A percentile compares a stretch with the other conserved stretches of the same genome.
Evolutionary conservation across 2,797 vertebrate genomes (phyloP).

Genomic region (Betta splendens): DNA sequence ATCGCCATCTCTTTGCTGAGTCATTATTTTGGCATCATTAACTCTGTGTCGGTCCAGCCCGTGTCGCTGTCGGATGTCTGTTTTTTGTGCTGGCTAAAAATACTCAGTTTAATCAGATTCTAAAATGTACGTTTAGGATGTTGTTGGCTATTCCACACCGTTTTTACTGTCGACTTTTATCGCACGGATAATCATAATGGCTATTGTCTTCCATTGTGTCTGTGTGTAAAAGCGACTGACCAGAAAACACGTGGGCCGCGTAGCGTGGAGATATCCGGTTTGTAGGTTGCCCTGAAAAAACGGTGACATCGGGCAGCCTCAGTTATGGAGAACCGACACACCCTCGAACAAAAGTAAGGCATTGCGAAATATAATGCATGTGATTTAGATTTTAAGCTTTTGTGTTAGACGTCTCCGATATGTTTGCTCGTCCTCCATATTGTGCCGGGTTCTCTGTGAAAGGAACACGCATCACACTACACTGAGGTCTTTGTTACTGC

Average conservation of each 20-base stretch:
- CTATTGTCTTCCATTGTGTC: conserved; percentile 75
- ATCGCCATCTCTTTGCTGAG: not conserved
- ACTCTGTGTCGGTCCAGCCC: not conserved
- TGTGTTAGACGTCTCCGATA: too few relatives aligned
- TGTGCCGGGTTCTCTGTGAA: not conserved
- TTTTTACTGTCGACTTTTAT: too few relatives aligned
- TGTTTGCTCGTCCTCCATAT: too few relatives aligned
- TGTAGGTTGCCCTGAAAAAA: conserved; percentile 31
- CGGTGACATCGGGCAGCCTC: conserved; percentile 25
- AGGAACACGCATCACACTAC: conserved; percentile 1
- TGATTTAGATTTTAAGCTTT: not conserved
- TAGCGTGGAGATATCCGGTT: conserved; percentile 70
- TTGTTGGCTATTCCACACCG: rapidly evolving
- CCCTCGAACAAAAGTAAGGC: conserved; percentile 43
- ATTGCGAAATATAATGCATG: not conserved
- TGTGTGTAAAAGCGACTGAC: conserved; percentile 47
- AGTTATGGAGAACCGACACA: conserved; percentile 30
- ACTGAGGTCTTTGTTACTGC: conserved; percentile 4
- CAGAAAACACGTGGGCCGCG: conserved; percentile 77
- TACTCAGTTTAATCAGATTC: not conserved
- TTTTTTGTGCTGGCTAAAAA: not conserved
- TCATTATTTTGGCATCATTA: not conserved
- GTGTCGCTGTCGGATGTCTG: conserved; percentile 13
- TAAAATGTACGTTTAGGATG: not conserved
- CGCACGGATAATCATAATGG: not conserved